These are phyloP conservation scores for Salvelinus sp. DNA, from an alignment of 2,113 vertebrate genomes.

Conservation along the genomic window DNA sequence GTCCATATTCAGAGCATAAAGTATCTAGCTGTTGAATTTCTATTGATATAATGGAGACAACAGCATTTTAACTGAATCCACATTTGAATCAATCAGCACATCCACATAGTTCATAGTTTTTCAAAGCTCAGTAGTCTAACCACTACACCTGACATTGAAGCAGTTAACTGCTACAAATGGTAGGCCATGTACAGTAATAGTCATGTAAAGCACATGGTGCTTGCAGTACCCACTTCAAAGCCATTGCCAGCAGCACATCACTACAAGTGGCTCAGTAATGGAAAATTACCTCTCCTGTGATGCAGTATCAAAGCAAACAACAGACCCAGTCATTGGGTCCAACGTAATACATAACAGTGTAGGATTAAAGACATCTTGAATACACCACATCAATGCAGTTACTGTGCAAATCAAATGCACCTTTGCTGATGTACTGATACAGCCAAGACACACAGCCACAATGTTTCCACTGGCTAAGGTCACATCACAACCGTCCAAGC, in stretches of 20 bases:
- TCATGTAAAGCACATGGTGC: background rate
- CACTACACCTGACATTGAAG: too few relatives aligned
- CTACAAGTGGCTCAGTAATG: background rate
- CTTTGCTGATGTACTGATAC: background rate
- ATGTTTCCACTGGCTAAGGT: conserved; percentile 39
- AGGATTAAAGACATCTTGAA: background rate
- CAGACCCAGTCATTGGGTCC: background rate
- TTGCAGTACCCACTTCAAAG: background rate
- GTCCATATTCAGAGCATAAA: background rate
- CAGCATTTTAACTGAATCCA: too few relatives aligned
- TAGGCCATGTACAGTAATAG: background rate
- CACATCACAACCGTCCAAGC: conserved; percentile 18
- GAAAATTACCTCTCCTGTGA: background rate
- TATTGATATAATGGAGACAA: too few relatives aligned
- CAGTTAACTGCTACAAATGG: background rate
- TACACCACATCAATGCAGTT: background rate
- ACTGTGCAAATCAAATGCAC: background rate
- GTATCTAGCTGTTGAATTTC: too few relatives aligned
- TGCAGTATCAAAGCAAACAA: background rate
- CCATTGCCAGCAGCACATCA: background rate
- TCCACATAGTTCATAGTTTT: too few relatives aligned
- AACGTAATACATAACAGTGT: background rate
- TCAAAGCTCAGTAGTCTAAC: too few relatives aligned
- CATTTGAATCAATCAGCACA: too few relatives aligned
- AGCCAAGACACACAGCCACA: background rate